Evolutionary conservation across 2,888 invertebrate genomes (phyloP), one percentile per base, ranked within the genome.

Genomic region (Meiosimyza decipiens): DNA sequence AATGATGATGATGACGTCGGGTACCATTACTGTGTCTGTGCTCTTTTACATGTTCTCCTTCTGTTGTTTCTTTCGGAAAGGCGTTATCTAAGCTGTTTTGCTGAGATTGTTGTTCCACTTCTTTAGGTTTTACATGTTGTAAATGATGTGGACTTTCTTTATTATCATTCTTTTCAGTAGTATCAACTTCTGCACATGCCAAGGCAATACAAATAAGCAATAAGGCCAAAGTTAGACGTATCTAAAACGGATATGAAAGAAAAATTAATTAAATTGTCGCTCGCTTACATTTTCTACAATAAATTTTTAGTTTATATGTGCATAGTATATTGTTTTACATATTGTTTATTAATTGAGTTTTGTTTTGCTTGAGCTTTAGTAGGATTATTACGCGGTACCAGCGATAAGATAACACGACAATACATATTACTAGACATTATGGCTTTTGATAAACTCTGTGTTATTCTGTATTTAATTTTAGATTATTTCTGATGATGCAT

Each of bases 161-260:
- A 40, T 7, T 40, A 9, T 40, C 40, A 7, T 40, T 9, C 0
- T 40, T 40, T 6, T 7, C 40, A 40, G 1, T 28, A 12, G 15
- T 57, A 16, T 47, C 40, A 55, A 49, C 57, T 18, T 12, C 51
- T 51, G 71, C 71, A 65, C 33, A 28, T n/a, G 18, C 67, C 12
- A 67, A 22, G 6, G 57, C 72, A 60, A 15, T 16, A 28, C 51
- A 66, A 63, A 68, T 16, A 47, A 55, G 47, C 7, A 63, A 59
- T 7, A 40, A 9, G 9, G 9, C 40, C 9, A 49, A 7, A 9
- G 60, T 65, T 15, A 68, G 62, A 60, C 65, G 50, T 28, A 72
- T 18, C 72, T 72, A 54, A 33, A 68, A 67, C 40, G 50, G 50
- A 65, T 64, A 67, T 16, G 47, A 54, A 13, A 59, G 49, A 40